Conservation (phyloP, 2,113 vertebrate genomes). For the Trematomus loennbergii region DNA sequence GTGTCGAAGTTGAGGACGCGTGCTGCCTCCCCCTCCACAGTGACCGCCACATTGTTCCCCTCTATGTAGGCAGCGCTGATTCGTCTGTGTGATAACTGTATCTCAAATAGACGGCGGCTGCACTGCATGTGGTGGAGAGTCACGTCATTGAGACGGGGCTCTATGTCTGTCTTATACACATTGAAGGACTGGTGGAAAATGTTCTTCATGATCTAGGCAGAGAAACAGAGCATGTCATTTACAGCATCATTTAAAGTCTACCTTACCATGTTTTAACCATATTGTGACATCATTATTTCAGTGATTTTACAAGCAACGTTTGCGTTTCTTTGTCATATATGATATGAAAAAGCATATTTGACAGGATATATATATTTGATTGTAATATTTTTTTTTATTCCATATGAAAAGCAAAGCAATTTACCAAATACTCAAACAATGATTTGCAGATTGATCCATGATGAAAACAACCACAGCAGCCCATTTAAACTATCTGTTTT, state of each 20-base stretch:
- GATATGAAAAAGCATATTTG: not conserved
- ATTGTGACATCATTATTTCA: not conserved
- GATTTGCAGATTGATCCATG: not conserved
- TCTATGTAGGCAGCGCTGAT: constrained; percentile 83
- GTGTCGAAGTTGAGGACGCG: constrained; percentile 85
- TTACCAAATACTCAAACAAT: not conserved
- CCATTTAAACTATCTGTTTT: not conserved
- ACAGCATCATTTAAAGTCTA: not conserved
- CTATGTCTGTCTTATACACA: constrained; percentile 83
- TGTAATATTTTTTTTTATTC: not conserved
- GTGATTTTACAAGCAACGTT: not conserved
- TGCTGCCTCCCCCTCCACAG: constrained; percentile 84
- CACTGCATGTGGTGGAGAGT: constrained; percentile 80
- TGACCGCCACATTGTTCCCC: constrained; percentile 82
- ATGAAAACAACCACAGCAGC: not conserved
- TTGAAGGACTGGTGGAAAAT: constrained; percentile 87
- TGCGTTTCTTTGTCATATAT: not conserved
- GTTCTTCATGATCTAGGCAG: constrained; percentile 84
- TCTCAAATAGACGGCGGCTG: constrained; percentile 85
- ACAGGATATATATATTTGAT: not conserved
- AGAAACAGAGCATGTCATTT: not conserved
- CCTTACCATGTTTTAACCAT: not conserved
- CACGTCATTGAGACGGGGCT: constrained; percentile 81
- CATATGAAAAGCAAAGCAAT: not conserved
- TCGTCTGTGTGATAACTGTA: constrained; percentile 82